Evolutionary conservation across 2,888 invertebrate species (phyloP), one percentile per base, ranked within the genome.

Genomic region (Andrena fulva): DNA sequence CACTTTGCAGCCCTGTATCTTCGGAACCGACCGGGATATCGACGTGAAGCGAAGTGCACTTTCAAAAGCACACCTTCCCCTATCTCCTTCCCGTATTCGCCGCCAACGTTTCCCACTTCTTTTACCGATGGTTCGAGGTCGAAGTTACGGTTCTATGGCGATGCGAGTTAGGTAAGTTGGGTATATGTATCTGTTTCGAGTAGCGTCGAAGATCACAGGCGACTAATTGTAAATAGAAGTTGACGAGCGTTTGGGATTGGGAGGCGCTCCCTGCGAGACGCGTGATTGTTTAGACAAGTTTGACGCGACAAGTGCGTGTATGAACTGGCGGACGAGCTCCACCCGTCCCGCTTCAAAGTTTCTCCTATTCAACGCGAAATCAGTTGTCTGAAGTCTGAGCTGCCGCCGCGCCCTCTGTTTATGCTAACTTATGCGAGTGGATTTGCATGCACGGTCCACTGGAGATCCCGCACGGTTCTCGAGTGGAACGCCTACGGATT

Each of bases 351-450:
- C 33, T 54, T 31, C 60, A 76, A 78, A 78, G 77, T 74, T 77
- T n/a, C 24, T 35, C 24, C 35, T 77, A 77, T 80, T 77, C 59
- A 70, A 42, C 31, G 78, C 52, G 66, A 10, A 67, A 80, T 84
- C 77, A 69, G 77, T 88, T 78, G 82, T 85, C 77, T 79, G 70
- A 82, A 80, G 82, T 86, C 76, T 79, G 68, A 82, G 78, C 77
- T 60, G 52, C 83, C 59, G 24, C 42, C 42, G 42, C 42, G 42
- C 52, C 73, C 81, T 85, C 72, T 86, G 86, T 86, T 88, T 86
- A 88, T 88, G 87, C 86, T 85, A 88, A 88, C 83, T 86, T 82
- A 88, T 88, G 86, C 88, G 72, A 35, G 48, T 35, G 67, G 80
- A 88, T 88, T 88, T 88, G 81, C 87, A 88, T 88, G 76, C 79